phyloP scores from a whole-genome alignment of 1,140 invertebrate species.

The Eurosta solidaginis region DNA sequence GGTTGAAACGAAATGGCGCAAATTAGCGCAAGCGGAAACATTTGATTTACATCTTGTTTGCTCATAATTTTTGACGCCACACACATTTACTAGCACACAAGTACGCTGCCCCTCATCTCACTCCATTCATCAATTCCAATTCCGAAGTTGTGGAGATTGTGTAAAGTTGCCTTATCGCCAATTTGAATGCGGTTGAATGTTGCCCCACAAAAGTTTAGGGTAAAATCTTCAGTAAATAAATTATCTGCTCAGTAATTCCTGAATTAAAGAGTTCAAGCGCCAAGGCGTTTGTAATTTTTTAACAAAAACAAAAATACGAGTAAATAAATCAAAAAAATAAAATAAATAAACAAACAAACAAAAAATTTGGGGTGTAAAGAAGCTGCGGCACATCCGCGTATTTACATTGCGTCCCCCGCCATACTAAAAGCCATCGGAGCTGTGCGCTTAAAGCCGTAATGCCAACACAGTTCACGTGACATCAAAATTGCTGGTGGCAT shows the following conservation, averaged over 20 bases:
- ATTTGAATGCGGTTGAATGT: neutral
- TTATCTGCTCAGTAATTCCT: neutral
- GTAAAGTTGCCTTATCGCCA: neutral
- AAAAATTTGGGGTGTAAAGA: too few relatives aligned
- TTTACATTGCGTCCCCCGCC: too few relatives aligned
- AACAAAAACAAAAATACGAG: neutral
- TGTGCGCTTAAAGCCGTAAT: neutral
- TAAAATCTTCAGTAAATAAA: neutral
- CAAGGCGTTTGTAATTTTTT: neutral
- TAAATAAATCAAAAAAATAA: too few relatives aligned
- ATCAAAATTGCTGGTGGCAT: neutral
- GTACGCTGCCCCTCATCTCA: too few relatives aligned
- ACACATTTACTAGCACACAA: neutral
- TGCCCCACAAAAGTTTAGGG: neutral
- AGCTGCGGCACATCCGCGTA: too few relatives aligned
- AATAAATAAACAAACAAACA: too few relatives aligned
- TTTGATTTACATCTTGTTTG: slow-evolving; percentile 27
- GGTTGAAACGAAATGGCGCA: neutral
- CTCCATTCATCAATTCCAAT: neutral
- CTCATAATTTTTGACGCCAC: neutral
- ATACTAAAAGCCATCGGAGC: too few relatives aligned
- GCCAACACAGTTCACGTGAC: neutral
- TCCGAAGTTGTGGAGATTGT: neutral
- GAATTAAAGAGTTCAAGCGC: neutral
- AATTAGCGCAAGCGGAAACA: slow-evolving; percentile 27